These are phyloP conservation scores for Potamarius usumacintae DNA, from an alignment of 2,113 vertebrate genomes.

Conservation along the genomic window DNA sequence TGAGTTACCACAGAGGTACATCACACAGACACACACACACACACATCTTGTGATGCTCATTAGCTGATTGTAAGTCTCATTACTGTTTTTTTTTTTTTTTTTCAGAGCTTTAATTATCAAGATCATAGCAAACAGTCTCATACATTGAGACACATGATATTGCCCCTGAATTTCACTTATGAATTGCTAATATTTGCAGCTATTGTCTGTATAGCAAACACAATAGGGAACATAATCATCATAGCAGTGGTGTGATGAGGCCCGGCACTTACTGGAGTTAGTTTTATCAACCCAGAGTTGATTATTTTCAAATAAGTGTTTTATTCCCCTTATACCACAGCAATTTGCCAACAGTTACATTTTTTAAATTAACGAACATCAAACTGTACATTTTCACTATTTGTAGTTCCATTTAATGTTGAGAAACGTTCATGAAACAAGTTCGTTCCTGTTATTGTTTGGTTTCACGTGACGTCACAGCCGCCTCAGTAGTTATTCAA, in stretches of 20 bases:
- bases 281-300: not conserved
- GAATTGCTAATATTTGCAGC: not conserved
- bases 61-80: not conserved
- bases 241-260: not conserved
- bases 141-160: not conserved
- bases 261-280: not conserved
- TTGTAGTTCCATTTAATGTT: no score
- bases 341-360: not conserved
- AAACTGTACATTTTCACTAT: no score
- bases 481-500: no score
- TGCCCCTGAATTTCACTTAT: not conserved
- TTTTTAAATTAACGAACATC: not conserved
- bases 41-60: not conserved
- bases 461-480: no score
- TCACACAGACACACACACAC: not conserved
- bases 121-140: not conserved
- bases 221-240: not conserved
- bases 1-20: conserved; percentile 85
- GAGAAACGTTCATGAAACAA: no score
- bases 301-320: not conserved
- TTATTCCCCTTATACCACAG: not conserved
- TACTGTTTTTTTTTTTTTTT: not conserved
- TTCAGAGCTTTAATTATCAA: not conserved
- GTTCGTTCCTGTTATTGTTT: no score
- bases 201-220: not conserved